phyloP scores from a whole-genome alignment of 2,797 vertebrate genomes.

The Sitta carolinensis region DNA sequence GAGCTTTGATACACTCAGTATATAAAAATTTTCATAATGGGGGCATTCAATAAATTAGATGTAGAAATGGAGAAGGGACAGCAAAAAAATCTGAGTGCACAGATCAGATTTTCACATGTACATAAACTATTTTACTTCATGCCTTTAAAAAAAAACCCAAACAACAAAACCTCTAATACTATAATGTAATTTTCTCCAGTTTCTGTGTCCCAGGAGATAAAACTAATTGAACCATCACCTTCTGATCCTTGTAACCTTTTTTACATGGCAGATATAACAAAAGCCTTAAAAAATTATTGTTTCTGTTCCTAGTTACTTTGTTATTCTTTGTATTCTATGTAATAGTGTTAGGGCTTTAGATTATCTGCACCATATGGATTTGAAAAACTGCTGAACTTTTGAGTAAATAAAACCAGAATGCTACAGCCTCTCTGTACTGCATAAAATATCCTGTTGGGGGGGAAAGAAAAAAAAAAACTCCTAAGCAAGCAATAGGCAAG shows the following conservation, averaged over 20 bases:
- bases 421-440: not conserved
- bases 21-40: not conserved
- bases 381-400: not conserved
- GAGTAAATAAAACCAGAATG: not conserved
- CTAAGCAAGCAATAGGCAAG: not conserved
- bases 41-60: not conserved
- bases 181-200: not conserved
- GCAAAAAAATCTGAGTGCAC: not conserved
- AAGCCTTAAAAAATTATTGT: not conserved
- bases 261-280: not conserved
- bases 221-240: not conserved
- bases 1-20: not conserved
- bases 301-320: not conserved
- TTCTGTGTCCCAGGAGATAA: not conserved
- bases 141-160: not conserved
- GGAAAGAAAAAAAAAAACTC: not conserved
- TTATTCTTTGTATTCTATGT: not conserved
- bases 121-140: not conserved
- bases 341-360: not conserved
- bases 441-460: not conserved
- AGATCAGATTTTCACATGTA: not conserved
- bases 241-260: not conserved
- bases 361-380: not conserved
- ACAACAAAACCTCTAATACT: not conserved
- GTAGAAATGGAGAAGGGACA: not conserved